These are phyloP conservation scores for Urocynchramus pylzowi DNA, from an alignment of 2,113 vertebrate species.

Conservation along the genomic window DNA sequence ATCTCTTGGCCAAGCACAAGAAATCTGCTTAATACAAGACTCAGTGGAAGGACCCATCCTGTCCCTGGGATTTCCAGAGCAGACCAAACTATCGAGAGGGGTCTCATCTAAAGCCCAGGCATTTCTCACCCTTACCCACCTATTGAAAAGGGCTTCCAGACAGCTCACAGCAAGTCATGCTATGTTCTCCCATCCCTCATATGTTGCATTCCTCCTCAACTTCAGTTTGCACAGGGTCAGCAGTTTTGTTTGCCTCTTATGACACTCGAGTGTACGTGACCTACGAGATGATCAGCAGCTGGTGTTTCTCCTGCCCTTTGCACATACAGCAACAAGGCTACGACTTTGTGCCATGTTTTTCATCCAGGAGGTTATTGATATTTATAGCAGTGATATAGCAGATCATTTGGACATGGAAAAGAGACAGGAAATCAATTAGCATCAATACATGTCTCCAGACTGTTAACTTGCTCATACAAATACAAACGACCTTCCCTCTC, in stretches of 20 bases:
- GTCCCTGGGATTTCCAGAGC: background rate
- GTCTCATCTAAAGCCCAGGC: background rate
- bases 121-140: background rate
- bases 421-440: conserved; percentile 37
- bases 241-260: background rate
- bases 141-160: background rate
- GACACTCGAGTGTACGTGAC: background rate
- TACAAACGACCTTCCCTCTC: background rate
- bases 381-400: conserved; percentile 26
- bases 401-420: conserved; percentile 35
- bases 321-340: background rate
- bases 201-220: background rate
- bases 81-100: background rate
- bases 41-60: background rate
- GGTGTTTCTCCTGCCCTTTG: background rate
- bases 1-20: background rate
- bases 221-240: background rate
- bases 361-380: conserved; percentile 8
- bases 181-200: background rate
- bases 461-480: background rate
- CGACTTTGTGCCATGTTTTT: background rate
- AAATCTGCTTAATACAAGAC: background rate
- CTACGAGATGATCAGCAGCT: background rate
- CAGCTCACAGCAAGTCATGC: background rate
- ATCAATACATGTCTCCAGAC: background rate